phyloP scores from a whole-genome alignment of 2,888 invertebrate genomes.

The Theretra japonica region DNA sequence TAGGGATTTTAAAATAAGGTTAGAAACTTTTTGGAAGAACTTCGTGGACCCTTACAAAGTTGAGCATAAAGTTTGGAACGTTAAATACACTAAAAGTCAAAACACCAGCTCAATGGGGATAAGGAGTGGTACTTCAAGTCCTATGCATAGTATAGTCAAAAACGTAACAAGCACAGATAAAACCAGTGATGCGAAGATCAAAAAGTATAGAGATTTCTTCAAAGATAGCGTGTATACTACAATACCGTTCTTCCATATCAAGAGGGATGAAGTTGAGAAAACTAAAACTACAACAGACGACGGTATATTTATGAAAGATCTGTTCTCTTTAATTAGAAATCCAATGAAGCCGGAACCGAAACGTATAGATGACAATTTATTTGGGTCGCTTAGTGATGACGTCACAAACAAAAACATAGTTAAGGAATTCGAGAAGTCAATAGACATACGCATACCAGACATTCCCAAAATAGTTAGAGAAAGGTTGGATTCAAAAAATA shows the following conservation, averaged over 20 bases:
- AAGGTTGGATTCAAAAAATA: not conserved
- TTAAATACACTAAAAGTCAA: slow-evolving; percentile 27
- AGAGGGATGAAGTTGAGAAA: too few relatives aligned
- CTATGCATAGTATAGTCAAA: too few relatives aligned
- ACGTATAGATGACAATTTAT: not conserved
- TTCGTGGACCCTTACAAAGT: slow-evolving; percentile 20
- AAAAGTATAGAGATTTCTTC: not conserved
- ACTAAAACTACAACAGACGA: not conserved
- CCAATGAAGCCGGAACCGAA: not conserved
- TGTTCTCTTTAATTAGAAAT: not conserved
- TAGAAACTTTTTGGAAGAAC: slow-evolving; percentile 44
- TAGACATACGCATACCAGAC: slow-evolving; percentile 14
- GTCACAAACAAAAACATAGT: slow-evolving; percentile 20
- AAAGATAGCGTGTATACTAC: too few relatives aligned
- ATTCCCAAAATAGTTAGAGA: not conserved
- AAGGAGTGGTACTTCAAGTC: too few relatives aligned
- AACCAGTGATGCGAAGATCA: too few relatives aligned
- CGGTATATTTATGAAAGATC: not conserved
- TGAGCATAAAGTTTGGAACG: slow-evolving; percentile 29
- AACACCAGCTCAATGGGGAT: not conserved
- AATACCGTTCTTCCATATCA: too few relatives aligned
- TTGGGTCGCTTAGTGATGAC: not conserved
- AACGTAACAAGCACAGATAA: too few relatives aligned
- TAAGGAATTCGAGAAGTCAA: slow-evolving; percentile 27
- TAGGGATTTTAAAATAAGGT: slow-evolving; percentile 43